These are phyloP conservation scores for Standfussiana lucernea DNA, from an alignment of 2,888 invertebrate species.

Conservation along the genomic window DNA sequence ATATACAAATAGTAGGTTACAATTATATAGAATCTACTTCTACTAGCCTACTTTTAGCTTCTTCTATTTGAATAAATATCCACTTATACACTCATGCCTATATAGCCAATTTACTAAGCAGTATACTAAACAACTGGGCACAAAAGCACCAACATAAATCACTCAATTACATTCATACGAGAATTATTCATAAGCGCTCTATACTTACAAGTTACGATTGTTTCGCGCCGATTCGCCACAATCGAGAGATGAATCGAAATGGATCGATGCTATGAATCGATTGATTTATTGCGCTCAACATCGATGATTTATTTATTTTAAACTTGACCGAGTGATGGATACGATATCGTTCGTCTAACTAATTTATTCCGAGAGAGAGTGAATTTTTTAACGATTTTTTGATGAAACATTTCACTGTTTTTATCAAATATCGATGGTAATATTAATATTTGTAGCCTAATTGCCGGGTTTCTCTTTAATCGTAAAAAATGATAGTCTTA, in stretches of 20 bases:
- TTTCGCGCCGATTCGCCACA: slow-evolving; percentile 78
- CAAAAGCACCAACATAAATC: slow-evolving; percentile 65
- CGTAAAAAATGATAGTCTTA: slow-evolving; percentile 51
- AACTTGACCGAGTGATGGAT: slow-evolving; percentile 76
- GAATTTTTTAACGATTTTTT: slow-evolving; percentile 42
- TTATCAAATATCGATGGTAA: slow-evolving; percentile 43
- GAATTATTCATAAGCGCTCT: slow-evolving; percentile 77
- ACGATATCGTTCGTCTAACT: slow-evolving; percentile 63
- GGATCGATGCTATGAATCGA: slow-evolving; percentile 82
- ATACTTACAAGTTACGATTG: slow-evolving; percentile 74
- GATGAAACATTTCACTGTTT: slow-evolving; percentile 29
- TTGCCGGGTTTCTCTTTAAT: slow-evolving; percentile 60
- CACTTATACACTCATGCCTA: slow-evolving; percentile 1
- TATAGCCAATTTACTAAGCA: slow-evolving; percentile 42
- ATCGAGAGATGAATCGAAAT: slow-evolving; percentile 86
- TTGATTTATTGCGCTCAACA: slow-evolving; percentile 84
- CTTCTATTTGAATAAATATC: not conserved
- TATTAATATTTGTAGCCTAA: slow-evolving; percentile 41
- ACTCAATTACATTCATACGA: slow-evolving; percentile 76
- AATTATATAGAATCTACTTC: too few species aligned
- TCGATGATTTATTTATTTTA: slow-evolving; percentile 85
- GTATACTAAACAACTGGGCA: slow-evolving; percentile 33
- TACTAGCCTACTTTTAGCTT: not conserved
- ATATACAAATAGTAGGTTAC: too few species aligned
- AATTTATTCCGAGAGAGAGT: slow-evolving; percentile 65